Evolutionary conservation across 2,113 vertebrate species (phyloP).

Genomic region (Manacus vitellinus): DNA sequence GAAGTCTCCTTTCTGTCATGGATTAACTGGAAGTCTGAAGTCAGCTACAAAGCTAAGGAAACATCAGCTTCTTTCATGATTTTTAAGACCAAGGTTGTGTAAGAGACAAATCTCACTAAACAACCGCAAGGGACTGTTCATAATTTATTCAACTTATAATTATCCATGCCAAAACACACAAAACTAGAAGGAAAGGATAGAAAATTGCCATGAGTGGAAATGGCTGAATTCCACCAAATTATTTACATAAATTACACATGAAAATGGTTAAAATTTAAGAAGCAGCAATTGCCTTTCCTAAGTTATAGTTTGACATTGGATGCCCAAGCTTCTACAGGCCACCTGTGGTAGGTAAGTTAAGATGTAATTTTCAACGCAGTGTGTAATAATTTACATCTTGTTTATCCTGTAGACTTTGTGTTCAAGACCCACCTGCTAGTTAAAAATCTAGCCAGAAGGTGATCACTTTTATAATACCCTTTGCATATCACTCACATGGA

Average conservation of each 20-base stretch:
- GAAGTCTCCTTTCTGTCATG: not conserved
- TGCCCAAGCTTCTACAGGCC: not conserved
- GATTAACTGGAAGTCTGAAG: not conserved
- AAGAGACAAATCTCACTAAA: not conserved
- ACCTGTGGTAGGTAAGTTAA: not conserved
- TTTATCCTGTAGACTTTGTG: rapidly evolving
- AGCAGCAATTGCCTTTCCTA: not conserved
- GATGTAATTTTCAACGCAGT: not conserved
- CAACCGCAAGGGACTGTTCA: rapidly evolving
- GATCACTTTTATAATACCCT: not conserved
- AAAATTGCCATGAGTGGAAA: not conserved
- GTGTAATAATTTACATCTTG: not conserved
- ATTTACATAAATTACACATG: not conserved
- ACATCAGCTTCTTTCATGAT: not conserved
- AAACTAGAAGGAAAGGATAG: not conserved
- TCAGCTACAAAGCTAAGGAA: not conserved
- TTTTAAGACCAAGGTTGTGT: not conserved
- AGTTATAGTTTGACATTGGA: not conserved
- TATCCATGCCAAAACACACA: not conserved
- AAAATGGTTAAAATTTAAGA: not conserved
- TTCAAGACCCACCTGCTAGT: not conserved
- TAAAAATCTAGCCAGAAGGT: not conserved
- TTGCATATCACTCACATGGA: not conserved
- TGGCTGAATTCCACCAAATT: not conserved
- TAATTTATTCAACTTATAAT: not conserved